These are phyloP conservation scores for Trichogramma dendrolimi DNA, from an alignment of 2,888 invertebrate species.

Conservation along the genomic window DNA sequence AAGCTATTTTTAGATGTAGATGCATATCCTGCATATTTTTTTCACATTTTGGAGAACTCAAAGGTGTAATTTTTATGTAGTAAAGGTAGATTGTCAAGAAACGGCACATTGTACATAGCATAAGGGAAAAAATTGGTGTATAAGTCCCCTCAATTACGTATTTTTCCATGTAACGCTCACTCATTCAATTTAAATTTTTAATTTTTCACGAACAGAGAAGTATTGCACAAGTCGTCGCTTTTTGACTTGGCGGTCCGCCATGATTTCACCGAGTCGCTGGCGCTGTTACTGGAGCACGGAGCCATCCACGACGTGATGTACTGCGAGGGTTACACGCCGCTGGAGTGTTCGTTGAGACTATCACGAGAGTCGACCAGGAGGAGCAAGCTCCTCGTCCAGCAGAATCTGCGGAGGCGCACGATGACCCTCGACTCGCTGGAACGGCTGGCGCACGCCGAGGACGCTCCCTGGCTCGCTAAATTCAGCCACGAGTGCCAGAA, in stretches of 20 bases:
- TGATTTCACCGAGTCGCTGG: constrained; percentile 11
- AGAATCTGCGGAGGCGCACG: constrained; percentile 31
- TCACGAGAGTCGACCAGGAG: neutral
- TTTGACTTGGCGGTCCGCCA: neutral
- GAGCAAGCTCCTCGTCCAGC: constrained; percentile 29
- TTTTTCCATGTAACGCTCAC: too few species aligned
- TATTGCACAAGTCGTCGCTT: neutral
- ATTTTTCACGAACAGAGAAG: too few species aligned
- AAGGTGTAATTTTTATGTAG: too few species aligned
- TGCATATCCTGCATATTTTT: too few species aligned
- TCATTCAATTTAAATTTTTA: too few species aligned
- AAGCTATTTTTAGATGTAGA: too few species aligned
- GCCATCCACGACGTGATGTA: neutral
- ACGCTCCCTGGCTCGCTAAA: neutral
- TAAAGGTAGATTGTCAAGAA: too few species aligned
- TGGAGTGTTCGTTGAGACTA: neutral
- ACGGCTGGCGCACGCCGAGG: neutral
- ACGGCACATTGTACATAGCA: too few species aligned
- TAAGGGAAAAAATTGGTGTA: too few species aligned
- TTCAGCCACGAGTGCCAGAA: too few species aligned
- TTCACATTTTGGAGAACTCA: too few species aligned
- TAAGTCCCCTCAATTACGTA: too few species aligned
- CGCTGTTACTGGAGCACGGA: neutral
- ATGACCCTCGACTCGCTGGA: constrained; percentile 18
- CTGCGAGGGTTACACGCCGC: neutral